These are phyloP conservation scores for Haemorhous mexicanus DNA, from an alignment of 2,113 vertebrate genomes.

Conservation along the genomic window DNA sequence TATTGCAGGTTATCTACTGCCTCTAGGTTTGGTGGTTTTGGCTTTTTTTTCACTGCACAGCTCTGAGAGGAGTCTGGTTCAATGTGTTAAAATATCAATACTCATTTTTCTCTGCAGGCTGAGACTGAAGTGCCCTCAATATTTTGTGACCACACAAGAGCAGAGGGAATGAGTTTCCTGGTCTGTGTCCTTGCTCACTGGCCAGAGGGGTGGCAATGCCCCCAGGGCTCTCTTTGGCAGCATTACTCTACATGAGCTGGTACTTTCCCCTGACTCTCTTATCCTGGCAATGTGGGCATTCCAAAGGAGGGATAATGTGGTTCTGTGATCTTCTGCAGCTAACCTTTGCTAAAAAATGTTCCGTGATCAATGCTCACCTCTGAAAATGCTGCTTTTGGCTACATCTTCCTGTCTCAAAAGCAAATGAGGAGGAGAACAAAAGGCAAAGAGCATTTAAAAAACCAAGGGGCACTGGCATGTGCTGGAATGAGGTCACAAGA, in stretches of 20 bases:
- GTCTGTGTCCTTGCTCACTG: not conserved
- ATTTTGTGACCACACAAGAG: not conserved
- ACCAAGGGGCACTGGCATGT: not conserved
- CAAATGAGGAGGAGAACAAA: not conserved
- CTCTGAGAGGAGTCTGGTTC: not conserved
- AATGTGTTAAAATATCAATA: not conserved
- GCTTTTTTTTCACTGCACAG: not conserved
- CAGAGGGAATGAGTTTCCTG: not conserved
- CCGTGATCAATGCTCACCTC: not conserved
- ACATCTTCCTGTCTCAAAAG: not conserved
- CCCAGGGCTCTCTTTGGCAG: not conserved
- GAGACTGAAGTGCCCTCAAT: not conserved
- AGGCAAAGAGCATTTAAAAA: not conserved
- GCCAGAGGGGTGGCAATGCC: not conserved
- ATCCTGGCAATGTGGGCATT: not conserved
- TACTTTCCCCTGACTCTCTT: not conserved
- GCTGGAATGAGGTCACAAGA: not conserved
- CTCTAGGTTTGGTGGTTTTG: not conserved
- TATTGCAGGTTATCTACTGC: not conserved
- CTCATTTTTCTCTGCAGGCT: not conserved
- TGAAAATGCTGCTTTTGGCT: not conserved
- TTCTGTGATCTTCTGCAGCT: not conserved
- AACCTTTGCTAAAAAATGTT: not conserved
- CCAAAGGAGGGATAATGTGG: not conserved
- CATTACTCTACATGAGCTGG: not conserved